Conservation (phyloP, 2,113 vertebrate species). For the Patagioenas fasciata region DNA sequence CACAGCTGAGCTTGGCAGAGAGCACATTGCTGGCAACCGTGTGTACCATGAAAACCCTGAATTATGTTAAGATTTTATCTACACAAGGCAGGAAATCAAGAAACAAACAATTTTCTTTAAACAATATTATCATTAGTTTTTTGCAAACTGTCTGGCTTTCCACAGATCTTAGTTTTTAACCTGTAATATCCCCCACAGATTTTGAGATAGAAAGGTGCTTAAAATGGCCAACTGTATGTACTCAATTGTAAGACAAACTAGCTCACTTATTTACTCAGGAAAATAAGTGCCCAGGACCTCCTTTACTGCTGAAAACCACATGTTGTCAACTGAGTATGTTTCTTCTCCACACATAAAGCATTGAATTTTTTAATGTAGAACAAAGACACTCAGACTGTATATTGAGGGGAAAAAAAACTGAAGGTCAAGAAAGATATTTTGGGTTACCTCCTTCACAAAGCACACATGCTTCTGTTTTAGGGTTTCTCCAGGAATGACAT, state of each 20-base stretch:
- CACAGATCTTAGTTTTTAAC: background rate
- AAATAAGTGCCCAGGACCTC: background rate
- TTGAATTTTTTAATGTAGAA: background rate
- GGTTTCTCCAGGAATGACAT: background rate
- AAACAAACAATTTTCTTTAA: background rate
- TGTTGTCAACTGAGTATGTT: background rate
- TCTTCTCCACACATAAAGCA: background rate
- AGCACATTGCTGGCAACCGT: background rate
- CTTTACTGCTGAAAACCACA: background rate
- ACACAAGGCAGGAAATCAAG: background rate
- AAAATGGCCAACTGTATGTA: background rate
- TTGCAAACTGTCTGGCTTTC: background rate
- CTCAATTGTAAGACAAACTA: background rate
- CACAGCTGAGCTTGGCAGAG: background rate
- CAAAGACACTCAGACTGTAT: background rate
- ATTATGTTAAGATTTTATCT: background rate
- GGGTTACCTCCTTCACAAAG: background rate
- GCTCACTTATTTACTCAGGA: background rate
- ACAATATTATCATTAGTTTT: background rate
- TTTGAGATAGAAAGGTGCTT: background rate
- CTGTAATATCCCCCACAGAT: background rate
- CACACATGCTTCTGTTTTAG: background rate
- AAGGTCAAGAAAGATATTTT: background rate
- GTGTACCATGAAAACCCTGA: background rate
- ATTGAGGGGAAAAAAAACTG: background rate